Conservation (phyloP, 2,888 invertebrate species). For the Pterobdella sp. region DNA sequence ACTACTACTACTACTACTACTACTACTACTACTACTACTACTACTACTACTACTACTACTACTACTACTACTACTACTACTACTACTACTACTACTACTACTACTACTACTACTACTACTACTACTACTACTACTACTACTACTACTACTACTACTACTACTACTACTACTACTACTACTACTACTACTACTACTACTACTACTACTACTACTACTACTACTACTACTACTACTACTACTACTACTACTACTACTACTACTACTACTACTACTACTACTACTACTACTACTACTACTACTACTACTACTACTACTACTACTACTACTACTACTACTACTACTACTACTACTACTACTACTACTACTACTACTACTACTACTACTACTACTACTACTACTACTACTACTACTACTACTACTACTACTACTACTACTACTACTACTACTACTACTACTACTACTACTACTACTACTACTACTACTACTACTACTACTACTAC, state of each 20-base stretch:
- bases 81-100: conserved; percentile 8
- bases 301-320: conserved; percentile 8
- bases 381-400: conserved; percentile 8
- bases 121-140: conserved; percentile 8
- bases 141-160: conserved; percentile 8
- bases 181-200: conserved; percentile 8
- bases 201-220: conserved; percentile 8
- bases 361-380: conserved; percentile 8
- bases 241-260: conserved; percentile 8
- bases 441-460: conserved; percentile 8
- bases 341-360: conserved; percentile 8
- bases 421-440: conserved; percentile 8
- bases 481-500: conserved; percentile 8
- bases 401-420: conserved; percentile 8
- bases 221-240: conserved; percentile 8
- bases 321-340: conserved; percentile 8
- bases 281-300: conserved; percentile 8
- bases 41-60: conserved; percentile 25
- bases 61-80: conserved; percentile 16
- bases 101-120: conserved; percentile 8
- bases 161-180: conserved; percentile 8
- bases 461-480: conserved; percentile 8
- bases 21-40: conserved; percentile 25
- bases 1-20: conserved; percentile 25
- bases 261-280: conserved; percentile 8